Evolutionary conservation across 1,140 invertebrate species (phyloP), one percentile per base, ranked within the genome.

Genomic region (Drosophila arizonae): DNA sequence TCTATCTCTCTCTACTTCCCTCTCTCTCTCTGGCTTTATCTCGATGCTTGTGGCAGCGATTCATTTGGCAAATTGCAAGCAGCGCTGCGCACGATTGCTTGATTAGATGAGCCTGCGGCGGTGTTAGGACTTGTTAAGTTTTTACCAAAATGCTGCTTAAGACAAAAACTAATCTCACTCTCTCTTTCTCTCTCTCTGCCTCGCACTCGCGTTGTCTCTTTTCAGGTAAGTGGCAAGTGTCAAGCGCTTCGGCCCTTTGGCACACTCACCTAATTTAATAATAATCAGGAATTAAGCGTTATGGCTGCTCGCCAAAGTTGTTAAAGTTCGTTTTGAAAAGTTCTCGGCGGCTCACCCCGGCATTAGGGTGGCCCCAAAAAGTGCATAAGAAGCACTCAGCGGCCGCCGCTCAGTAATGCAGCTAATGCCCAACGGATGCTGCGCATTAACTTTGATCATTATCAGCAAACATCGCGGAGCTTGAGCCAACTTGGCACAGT

Each of bases 201-300:
- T 15, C 6, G 43, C 36, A 26, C 33, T 26, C 3, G 24, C 60
- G 28, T 30, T 45, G 4, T 60, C 11, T 71, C 52, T 6, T 67
- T 60, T 15, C 54, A 72, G 69, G 69, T 72, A 60, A 60, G 30
- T 43, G 57, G 43, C 15, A 48, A 51, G 46, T 9, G 48, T 58
- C 54, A 66, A 68, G 17, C 15, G 61, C 41, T 28, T 10, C 48
- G 63, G 41, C 52, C 33, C 62, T 39, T 9, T 33, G 76, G 48
- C 48, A 15, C 64, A 57, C 64, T 84, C 55, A 55, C 75, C 77
- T 84, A 85, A 84, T 81, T 77, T 80, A 71, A 85, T 86, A 76
- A 80, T 80, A 77, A 77, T 71, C 67, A 74, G 50, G 52, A 66
- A 72, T 66, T 72, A 66, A 66, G 54, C 55, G 51, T 68, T 68